Percentiles rank a stretch among this genome's conserved stretches.
phyloP scores from a whole-genome alignment of 2,113 vertebrate genomes.

The Craseonycteris thonglongyai region DNA sequence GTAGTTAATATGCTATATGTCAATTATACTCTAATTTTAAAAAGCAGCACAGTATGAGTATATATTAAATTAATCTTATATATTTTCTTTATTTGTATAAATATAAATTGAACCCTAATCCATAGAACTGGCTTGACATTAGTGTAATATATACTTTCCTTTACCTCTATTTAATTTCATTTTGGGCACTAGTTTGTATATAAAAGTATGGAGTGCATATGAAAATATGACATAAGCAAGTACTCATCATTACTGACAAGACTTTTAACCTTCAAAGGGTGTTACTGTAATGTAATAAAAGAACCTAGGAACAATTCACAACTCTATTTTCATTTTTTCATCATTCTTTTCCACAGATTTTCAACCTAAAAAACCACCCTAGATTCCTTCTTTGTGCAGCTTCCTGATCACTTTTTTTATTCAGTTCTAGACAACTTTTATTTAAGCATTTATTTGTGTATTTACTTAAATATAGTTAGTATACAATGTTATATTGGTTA shows the following conservation, averaged over 20 bases:
- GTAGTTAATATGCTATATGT: not conserved
- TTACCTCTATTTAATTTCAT: not conserved
- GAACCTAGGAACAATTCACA: not conserved
- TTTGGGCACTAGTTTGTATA: not conserved
- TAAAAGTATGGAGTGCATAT: accelerated
- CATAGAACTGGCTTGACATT: not conserved
- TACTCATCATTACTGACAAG: not conserved
- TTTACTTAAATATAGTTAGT: no score
- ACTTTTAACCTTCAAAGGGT: not conserved
- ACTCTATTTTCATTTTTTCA: not conserved
- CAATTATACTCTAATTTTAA: not conserved
- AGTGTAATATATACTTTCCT: not conserved
- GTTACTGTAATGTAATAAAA: not conserved
- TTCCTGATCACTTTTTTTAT: not conserved
- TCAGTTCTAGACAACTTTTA: no score
- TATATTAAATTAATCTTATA: not conserved
- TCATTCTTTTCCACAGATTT: not conserved
- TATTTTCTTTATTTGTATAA: not conserved
- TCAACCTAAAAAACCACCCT: not conserved
- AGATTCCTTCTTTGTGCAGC: not conserved
- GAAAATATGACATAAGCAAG: not conserved
- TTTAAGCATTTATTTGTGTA: no score
- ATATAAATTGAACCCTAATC: not conserved
- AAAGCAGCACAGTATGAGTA: not conserved
- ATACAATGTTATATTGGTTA: no score